Base-by-base conservation (phyloP, 1,140 invertebrate species). In the Camponotus floridanus region DNA sequence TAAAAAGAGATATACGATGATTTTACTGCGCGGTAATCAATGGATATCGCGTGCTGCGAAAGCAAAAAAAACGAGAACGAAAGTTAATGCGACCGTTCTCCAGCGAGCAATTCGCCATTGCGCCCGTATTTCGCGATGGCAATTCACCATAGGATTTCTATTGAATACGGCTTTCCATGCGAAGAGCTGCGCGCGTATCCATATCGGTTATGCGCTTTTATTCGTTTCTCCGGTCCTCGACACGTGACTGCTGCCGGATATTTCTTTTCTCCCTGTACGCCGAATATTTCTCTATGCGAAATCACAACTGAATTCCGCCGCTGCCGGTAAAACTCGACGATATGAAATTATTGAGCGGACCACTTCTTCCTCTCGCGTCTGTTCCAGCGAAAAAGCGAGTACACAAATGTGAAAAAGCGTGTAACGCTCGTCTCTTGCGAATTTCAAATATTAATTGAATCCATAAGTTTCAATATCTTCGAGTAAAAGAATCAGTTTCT, bases 121-220 rank as follows among this genome's bases (percentile, higher is more conserved):
- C 55, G 55, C 61, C 36, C 76, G 57, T 55, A 67, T 74, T 83
- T 83, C 67, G 45, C 45, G 45, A 64, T 31, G 26, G 31, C n/a
- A 76, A 86, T 70, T 26, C 67, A 21, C 67, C 78, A 48, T 84
- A 67, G 79, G 42, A 83, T 74, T 86, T 83, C 64, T 21, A 86
- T 74, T 83, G 55, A 86, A 68, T 85, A 74, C 73, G 73, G 36
- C 39, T 76, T 76, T 76, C 57, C 42, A 85, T 55, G 21, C 33
- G 26, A 8, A 73, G 45, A 31, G 15, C 1, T 45, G 15, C 1
- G 36, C 55, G 36, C 36, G 26, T 42, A 62, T 61, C n/a, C 57
- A 42, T 76, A 76, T 76, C 57, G 61, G 59, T n/a, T 64, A 36
- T 15, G 55, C 68, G 68, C n/a, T 83, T 83, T 83, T 68, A 74